phyloP scores from a whole-genome alignment of 2,113 vertebrate species.

The Microcebus griseorufus region DNA sequence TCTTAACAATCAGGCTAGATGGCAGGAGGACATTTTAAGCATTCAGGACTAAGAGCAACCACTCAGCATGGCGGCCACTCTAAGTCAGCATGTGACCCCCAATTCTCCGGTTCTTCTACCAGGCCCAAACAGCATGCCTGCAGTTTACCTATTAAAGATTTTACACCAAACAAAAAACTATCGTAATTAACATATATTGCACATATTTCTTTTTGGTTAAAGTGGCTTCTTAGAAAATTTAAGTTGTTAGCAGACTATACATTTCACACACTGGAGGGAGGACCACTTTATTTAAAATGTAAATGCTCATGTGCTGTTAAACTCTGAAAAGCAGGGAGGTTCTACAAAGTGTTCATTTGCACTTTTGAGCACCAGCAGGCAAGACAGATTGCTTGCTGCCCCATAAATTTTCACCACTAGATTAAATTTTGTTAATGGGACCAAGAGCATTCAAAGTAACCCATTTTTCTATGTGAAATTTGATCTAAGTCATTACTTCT shows the following conservation, averaged over 20 bases:
- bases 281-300: constrained; percentile 47
- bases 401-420: constrained; percentile 59
- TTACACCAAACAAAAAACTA: constrained; percentile 50
- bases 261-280: neutral
- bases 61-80: neutral
- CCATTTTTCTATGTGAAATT: constrained; percentile 59
- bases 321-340: constrained; percentile 40
- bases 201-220: constrained; percentile 47
- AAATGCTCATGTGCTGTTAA: neutral
- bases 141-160: constrained; percentile 28
- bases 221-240: constrained; percentile 21
- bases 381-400: constrained; percentile 63
- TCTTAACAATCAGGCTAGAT: neutral
- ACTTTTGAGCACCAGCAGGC: neutral
- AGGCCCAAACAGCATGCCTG: neutral
- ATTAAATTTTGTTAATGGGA: constrained; percentile 72
- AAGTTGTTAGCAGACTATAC: neutral
- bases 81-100: neutral
- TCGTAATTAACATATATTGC: constrained; percentile 66
- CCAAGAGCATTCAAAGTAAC: constrained; percentile 56
- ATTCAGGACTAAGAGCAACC: neutral
- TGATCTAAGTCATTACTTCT: constrained; percentile 56
- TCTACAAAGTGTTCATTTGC: constrained; percentile 19
- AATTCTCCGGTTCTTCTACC: neutral
- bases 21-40: neutral